Evolutionary conservation across 2,797 vertebrate species (phyloP).

Genomic region (Florisuga fusca): DNA sequence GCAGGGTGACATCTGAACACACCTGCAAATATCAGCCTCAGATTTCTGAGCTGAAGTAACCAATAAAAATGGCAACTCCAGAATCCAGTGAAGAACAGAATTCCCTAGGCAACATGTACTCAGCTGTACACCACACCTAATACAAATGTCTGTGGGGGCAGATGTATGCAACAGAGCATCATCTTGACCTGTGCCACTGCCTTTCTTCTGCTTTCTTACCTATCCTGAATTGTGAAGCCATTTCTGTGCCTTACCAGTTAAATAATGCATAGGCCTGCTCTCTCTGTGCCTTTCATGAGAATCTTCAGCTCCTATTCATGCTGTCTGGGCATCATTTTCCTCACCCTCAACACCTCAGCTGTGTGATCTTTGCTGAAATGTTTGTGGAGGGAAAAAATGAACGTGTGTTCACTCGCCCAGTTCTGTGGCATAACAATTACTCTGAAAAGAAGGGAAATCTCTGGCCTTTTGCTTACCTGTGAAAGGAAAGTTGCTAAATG

Average conservation of each 20-base stretch:
- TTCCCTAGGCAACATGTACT: not conserved
- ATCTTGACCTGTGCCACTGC: not conserved
- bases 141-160: not conserved
- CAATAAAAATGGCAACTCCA: not conserved
- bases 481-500: not conserved
- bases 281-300: not conserved
- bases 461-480: not conserved
- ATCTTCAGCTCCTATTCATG: not conserved
- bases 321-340: not conserved
- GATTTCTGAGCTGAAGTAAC: not conserved
- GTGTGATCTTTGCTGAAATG: not conserved
- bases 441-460: not conserved
- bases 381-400: too few relatives aligned
- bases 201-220: not conserved
- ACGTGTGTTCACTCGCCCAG: not conserved
- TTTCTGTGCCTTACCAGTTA: not conserved
- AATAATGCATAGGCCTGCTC: not conserved
- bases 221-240: not conserved
- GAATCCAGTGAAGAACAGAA: not conserved
- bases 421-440: not conserved
- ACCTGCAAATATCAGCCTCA: not conserved
- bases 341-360: not conserved
- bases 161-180: not conserved
- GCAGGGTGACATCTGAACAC: not conserved
- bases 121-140: not conserved